A percentile compares a stretch with the other conserved stretches of the same genome.
Evolutionary conservation across 2,113 vertebrate genomes (phyloP).

Genomic region (Cottus gobio): DNA sequence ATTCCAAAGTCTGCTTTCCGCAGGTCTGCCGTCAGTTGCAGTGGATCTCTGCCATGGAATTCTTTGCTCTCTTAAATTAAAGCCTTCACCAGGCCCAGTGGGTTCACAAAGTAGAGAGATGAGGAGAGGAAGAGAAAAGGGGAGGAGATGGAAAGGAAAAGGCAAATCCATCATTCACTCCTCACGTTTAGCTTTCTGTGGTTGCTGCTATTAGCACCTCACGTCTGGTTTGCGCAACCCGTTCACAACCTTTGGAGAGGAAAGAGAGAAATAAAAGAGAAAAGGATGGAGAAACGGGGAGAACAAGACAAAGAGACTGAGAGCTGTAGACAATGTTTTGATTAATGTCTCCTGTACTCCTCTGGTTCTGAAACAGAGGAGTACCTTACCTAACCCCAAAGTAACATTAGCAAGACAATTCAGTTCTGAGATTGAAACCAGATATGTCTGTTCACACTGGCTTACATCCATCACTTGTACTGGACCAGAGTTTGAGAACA

Average conservation of each 20-base stretch:
- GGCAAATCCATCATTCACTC: slow-evolving; percentile 57
- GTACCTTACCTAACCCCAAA: slow-evolving; percentile 71
- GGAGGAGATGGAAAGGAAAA: slow-evolving; percentile 49
- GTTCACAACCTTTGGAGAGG: slow-evolving; percentile 31
- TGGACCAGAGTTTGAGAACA: slow-evolving; percentile 61
- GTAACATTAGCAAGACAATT: slow-evolving; percentile 62
- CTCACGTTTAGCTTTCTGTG: slow-evolving; percentile 66
- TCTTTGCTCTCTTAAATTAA: slow-evolving; percentile 82
- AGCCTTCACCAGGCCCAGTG: slow-evolving; percentile 74
- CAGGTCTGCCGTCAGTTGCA: slow-evolving; percentile 69
- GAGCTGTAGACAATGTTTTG: slow-evolving; percentile 59
- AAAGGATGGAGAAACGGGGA: slow-evolving; percentile 2
- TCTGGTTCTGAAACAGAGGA: slow-evolving; percentile 60
- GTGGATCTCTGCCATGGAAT: slow-evolving; percentile 80
- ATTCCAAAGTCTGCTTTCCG: slow-evolving; percentile 64
- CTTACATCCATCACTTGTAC: slow-evolving; percentile 63
- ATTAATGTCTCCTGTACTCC: slow-evolving; percentile 73
- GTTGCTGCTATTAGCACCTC: slow-evolving; percentile 69
- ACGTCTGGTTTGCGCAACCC: slow-evolving; percentile 46
- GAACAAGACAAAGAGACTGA: slow-evolving; percentile 28
- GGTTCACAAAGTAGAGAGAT: slow-evolving; percentile 57
- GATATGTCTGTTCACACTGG: slow-evolving; percentile 71
- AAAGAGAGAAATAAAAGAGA: slow-evolving; percentile 26
- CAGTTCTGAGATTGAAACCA: slow-evolving; percentile 71
- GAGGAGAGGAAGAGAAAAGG: slow-evolving; percentile 9